These are phyloP conservation scores for Monodelphis domestica DNA, from an alignment of 2,797 vertebrate genomes.

Conservation along the genomic window DNA sequence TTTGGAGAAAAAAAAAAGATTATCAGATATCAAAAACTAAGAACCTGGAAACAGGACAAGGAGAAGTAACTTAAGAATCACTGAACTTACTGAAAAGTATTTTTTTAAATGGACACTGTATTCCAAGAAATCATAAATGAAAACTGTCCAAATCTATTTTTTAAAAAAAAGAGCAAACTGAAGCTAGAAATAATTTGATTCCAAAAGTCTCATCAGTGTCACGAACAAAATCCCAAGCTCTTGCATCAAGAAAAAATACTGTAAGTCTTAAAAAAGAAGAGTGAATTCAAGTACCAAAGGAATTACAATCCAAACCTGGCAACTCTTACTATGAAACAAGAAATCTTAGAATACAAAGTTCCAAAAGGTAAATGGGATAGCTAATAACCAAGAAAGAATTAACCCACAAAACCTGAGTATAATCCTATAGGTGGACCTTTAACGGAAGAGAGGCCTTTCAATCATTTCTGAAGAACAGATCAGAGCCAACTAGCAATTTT, in stretches of 20 bases:
- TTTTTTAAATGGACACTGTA: too few relatives aligned
- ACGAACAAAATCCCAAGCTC: neutral
- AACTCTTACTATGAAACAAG: too few relatives aligned
- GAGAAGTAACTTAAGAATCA: neutral
- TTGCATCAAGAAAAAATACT: neutral
- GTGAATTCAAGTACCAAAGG: neutral
- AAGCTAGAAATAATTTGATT: neutral
- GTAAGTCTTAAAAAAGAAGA: neutral
- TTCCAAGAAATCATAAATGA: neutral
- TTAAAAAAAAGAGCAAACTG: neutral
- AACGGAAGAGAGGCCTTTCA: neutral
- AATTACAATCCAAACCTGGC: neutral
- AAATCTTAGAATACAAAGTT: neutral
- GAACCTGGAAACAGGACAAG: neutral
- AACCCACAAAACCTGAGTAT: neutral
- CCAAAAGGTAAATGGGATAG: neutral
- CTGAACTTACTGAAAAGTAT: neutral
- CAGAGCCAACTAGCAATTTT: neutral
- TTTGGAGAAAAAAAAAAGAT: neutral
- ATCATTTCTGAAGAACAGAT: neutral
- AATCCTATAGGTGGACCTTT: neutral
- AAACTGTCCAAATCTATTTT: neutral
- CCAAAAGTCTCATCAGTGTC: neutral
- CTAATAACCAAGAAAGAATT: neutral
- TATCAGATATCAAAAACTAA: neutral